These are phyloP conservation scores for Lasaia peninsularis DNA, from an alignment of 1,140 invertebrate genomes.

Conservation along the genomic window DNA sequence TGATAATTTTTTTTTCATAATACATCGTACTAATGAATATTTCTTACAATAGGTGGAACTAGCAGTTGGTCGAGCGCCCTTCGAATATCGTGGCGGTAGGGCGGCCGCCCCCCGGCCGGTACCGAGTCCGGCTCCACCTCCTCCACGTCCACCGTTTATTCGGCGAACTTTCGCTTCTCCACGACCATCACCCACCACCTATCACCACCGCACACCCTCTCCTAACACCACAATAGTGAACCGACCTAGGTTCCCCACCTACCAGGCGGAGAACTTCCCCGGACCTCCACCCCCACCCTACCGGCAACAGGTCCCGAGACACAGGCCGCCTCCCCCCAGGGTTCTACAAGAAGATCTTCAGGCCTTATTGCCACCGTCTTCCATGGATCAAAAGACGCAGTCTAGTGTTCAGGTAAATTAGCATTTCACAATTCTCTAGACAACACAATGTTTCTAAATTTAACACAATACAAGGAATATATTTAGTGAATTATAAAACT, in stretches of 20 bases:
- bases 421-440: background rate
- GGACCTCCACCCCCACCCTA: slow-evolving; percentile 49
- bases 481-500: no score
- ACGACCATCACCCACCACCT: slow-evolving; percentile 35
- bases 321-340: slow-evolving; percentile 40
- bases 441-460: no score
- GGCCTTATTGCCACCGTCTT: slow-evolving; percentile 72
- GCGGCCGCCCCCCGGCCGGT: slow-evolving; percentile 48
- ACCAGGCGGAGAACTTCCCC: slow-evolving; percentile 44
- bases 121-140: slow-evolving; percentile 31
- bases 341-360: slow-evolving; percentile 72
- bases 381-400: slow-evolving; percentile 79
- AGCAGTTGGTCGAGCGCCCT: slow-evolving; percentile 59
- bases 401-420: slow-evolving; percentile 76
- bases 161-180: slow-evolving; percentile 35
- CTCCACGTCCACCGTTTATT: slow-evolving; percentile 39
- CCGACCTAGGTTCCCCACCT: slow-evolving; percentile 50
- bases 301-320: slow-evolving; percentile 39
- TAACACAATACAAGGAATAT: no score
- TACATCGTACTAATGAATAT: background rate
- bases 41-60: slow-evolving; percentile 54
- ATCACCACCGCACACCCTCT: slow-evolving; percentile 57
- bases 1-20: no score
- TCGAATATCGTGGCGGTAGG: slow-evolving; percentile 60
- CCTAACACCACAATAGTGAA: slow-evolving; percentile 40